Evolutionary conservation across 2,113 vertebrate species (phyloP).

Genomic region (Microtus richardsoni): DNA sequence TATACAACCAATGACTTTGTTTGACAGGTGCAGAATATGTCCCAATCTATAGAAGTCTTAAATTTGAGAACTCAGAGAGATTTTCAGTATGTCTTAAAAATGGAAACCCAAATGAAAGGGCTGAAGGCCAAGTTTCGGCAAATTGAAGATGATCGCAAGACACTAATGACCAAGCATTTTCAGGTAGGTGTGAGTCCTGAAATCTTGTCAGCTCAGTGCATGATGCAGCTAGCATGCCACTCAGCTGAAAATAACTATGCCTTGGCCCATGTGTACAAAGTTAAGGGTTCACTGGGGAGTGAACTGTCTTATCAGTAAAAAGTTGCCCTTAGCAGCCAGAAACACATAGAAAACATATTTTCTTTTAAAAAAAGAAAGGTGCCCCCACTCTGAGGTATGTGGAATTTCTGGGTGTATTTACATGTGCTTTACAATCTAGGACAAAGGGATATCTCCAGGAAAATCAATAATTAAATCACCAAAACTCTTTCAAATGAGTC

Average conservation of each 20-base stretch:
- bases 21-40: constrained; percentile 98
- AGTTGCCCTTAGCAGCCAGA: constrained; percentile 71
- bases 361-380: constrained; percentile 16
- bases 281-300: constrained; percentile 38
- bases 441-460: background rate
- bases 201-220: constrained; percentile 51
- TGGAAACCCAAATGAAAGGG: constrained; percentile 99
- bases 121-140: constrained; percentile 97
- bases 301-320: constrained; percentile 36
- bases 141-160: constrained; percentile 98
- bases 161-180: constrained; percentile 96
- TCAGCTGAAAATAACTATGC: constrained; percentile 59
- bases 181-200: constrained; percentile 89
- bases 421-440: background rate
- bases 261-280: background rate
- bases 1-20: constrained; percentile 68
- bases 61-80: constrained; percentile 98
- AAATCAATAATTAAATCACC: constrained; percentile 36
- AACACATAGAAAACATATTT: constrained; percentile 55
- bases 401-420: constrained; percentile 16
- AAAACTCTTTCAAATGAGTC: background rate
- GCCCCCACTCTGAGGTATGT: background rate
- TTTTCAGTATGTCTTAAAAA: constrained; percentile 99
- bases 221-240: background rate
- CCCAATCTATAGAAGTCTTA: constrained; percentile 98